Evolutionary conservation across 2,888 invertebrate species (phyloP).

Genomic region (Priapulus caudatus): DNA sequence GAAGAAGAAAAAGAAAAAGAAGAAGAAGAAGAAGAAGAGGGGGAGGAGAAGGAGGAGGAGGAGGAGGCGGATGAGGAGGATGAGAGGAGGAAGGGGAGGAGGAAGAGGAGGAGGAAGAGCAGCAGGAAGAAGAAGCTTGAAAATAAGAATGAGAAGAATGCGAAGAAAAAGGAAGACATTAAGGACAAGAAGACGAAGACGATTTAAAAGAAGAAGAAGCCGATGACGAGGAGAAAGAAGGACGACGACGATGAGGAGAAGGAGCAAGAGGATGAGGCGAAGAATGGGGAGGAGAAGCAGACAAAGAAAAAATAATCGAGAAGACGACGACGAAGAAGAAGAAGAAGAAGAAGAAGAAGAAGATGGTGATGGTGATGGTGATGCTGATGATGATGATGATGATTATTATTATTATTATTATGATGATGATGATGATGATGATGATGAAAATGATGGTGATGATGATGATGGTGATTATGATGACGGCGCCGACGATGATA

Average conservation of each 20-base stretch:
- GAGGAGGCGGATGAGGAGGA: neutral
- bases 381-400: no score
- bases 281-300: neutral
- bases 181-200: no score
- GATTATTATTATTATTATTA: no score
- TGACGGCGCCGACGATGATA: no score
- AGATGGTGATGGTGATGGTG: no score
- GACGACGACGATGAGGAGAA: neutral
- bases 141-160: neutral
- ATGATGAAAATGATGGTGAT: no score
- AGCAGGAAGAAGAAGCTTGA: neutral
- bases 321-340: neutral
- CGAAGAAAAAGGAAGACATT: neutral
- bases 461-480: no score
- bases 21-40: constrained; percentile 3
- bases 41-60: no score
- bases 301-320: neutral
- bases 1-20: neutral
- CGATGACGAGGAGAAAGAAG: neutral
- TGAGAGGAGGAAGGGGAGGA: no score
- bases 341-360: no score
- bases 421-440: no score
- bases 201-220: no score
- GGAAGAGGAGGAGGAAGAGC: neutral
- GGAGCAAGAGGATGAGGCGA: neutral